phyloP scores from a whole-genome alignment of 1,140 invertebrate genomes.

The Limonius californicus region DNA sequence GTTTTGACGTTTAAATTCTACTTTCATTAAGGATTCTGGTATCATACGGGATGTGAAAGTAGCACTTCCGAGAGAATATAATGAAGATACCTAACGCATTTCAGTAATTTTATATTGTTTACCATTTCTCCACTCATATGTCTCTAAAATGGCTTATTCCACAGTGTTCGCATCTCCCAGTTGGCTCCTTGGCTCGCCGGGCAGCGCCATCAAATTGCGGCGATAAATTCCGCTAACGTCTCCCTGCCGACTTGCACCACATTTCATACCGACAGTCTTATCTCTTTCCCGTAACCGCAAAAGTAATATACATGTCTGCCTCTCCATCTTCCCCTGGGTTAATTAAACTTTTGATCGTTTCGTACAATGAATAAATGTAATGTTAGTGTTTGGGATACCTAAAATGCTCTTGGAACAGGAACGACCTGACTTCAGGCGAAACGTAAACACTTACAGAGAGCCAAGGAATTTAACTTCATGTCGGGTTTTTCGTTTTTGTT shows the following conservation, averaged over 20 bases:
- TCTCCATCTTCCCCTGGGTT: constrained; percentile 33
- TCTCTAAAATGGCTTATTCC: constrained; percentile 24
- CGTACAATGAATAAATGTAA: constrained; percentile 30
- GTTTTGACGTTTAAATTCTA: not conserved
- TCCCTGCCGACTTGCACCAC: constrained; percentile 37
- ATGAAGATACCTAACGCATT: constrained; percentile 10
- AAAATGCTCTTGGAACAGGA: not conserved
- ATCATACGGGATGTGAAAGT: not conserved
- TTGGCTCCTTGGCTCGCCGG: constrained; percentile 28
- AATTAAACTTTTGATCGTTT: constrained; percentile 41
- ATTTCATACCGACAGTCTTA: constrained; percentile 36
- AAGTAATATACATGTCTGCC: constrained; percentile 18
- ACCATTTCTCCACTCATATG: constrained; percentile 33
- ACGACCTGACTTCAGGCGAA: not conserved
- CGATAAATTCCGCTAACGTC: constrained; percentile 40
- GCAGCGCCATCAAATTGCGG: constrained; percentile 39
- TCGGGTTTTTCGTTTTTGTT: not conserved
- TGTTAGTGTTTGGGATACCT: constrained; percentile 29
- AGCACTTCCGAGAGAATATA: not conserved
- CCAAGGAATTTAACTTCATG: not conserved
- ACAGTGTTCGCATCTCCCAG: constrained; percentile 16
- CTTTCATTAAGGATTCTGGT: not conserved
- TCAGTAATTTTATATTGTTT: constrained; percentile 33
- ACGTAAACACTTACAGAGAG: not conserved
- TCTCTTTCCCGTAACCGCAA: constrained; percentile 27